Percentiles rank a stretch among this genome's conserved stretches.
Evolutionary conservation across 2,888 invertebrate species (phyloP).

Genomic region (Alviniconcha strummeri): DNA sequence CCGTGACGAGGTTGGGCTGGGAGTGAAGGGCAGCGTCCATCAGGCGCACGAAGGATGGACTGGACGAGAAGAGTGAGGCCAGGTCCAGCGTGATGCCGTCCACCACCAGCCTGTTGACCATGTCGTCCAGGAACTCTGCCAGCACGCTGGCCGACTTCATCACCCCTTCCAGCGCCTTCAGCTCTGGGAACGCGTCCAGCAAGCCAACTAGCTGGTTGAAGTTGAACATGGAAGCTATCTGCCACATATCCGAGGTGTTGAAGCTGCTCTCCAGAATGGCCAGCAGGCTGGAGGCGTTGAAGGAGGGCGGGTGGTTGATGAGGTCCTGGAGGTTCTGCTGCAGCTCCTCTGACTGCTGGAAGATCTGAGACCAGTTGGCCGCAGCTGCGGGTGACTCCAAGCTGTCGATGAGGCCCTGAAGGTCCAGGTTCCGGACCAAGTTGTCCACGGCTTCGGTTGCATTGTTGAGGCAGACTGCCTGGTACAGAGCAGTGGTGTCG

Average conservation of each 20-base stretch:
- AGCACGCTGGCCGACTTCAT: constrained; percentile 33
- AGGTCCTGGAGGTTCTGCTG: constrained; percentile 36
- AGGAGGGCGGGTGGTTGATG: constrained; percentile 41
- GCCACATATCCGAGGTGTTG: constrained; percentile 35
- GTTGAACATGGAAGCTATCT: constrained; percentile 20
- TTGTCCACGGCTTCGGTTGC: constrained; percentile 34
- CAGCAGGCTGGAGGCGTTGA: constrained; percentile 24
- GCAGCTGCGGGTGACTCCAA: constrained; percentile 8
- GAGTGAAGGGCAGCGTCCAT: constrained; percentile 37
- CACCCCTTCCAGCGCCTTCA: constrained; percentile 7
- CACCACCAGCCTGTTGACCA: constrained; percentile 38
- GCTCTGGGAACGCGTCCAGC: background rate
- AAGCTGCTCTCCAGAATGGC: constrained; percentile 14
- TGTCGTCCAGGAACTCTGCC: constrained; percentile 38
- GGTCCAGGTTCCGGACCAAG: constrained; percentile 36
- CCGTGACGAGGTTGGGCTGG: constrained; percentile 42
- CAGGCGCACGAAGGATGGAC: constrained; percentile 39
- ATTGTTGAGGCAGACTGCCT: constrained; percentile 41
- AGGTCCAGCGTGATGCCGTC: constrained; percentile 44
- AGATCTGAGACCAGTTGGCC: constrained; percentile 45
- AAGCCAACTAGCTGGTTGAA: background rate
- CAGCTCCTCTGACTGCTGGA: constrained; percentile 41
- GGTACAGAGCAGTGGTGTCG: constrained; percentile 41
- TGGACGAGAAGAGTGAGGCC: constrained; percentile 42
- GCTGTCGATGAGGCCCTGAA: constrained; percentile 33